A percentile compares a stretch with the other conserved stretches of the same genome.
Conservation (phyloP, 2,113 vertebrate genomes). For the Gobio gobio region DNA sequence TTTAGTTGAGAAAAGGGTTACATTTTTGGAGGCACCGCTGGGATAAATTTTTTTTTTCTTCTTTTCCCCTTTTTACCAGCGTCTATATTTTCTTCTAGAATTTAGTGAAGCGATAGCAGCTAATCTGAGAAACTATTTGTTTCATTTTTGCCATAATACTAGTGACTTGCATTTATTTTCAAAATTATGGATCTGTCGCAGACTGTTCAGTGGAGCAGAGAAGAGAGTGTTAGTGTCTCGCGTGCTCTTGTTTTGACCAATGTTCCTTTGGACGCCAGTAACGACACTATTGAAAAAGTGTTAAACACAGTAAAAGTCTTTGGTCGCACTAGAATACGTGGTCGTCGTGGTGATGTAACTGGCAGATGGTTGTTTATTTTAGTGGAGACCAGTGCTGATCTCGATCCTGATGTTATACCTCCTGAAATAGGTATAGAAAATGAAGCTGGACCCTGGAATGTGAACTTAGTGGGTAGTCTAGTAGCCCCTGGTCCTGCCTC, state of each 20-base stretch:
- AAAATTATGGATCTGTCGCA: not conserved
- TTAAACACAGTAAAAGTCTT: conserved; percentile 24
- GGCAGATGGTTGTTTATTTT: conserved; percentile 15
- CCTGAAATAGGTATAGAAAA: not conserved
- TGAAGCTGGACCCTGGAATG: not conserved
- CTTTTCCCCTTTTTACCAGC: not conserved
- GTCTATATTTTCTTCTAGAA: not conserved
- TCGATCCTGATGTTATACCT: not conserved
- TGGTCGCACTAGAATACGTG: not conserved
- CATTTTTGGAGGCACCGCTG: conserved; percentile 1
- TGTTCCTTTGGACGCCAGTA: not conserved
- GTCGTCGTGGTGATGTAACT: not conserved
- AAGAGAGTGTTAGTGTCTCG: not conserved
- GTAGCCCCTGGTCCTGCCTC: not conserved
- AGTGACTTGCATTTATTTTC: not conserved
- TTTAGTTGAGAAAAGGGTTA: not conserved
- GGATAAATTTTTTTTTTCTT: not conserved
- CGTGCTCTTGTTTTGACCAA: not conserved
- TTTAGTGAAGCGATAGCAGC: not conserved
- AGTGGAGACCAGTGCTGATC: not conserved
- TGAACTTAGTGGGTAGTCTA: not conserved
- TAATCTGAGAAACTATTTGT: not conserved
- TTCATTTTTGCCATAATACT: too few relatives aligned
- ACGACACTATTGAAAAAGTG: conserved; percentile 9
- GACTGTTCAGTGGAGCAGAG: conserved; percentile 10